These are phyloP conservation scores for Eurytoma adleriae DNA, from an alignment of 2,888 invertebrate species.

Conservation along the genomic window DNA sequence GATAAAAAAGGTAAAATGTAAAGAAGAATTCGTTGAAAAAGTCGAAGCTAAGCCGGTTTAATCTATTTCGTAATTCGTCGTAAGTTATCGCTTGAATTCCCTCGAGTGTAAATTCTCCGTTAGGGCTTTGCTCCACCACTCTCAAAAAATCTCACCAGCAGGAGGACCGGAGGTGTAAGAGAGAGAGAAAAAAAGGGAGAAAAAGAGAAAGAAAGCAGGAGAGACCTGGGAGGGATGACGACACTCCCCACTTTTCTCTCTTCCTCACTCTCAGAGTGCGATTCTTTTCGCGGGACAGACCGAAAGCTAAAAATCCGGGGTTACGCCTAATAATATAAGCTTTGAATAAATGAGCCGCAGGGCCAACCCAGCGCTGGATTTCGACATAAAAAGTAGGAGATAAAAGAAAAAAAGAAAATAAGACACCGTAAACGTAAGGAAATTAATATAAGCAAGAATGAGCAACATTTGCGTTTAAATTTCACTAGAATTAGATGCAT, in stretches of 20 bases:
- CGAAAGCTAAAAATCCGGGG: slow-evolving; percentile 65
- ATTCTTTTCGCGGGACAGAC: slow-evolving; percentile 67
- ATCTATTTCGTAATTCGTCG: slow-evolving; percentile 62
- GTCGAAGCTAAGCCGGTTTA: slow-evolving; percentile 51
- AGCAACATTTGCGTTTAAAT: too few relatives aligned
- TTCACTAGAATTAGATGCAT: too few relatives aligned
- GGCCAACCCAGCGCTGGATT: slow-evolving; percentile 48
- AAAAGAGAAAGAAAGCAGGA: slow-evolving; percentile 48
- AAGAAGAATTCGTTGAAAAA: neutral
- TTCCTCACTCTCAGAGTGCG: slow-evolving; percentile 57
- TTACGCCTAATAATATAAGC: slow-evolving; percentile 69
- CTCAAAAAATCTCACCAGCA: slow-evolving; percentile 57
- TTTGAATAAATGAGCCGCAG: slow-evolving; percentile 66
- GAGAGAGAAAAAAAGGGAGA: slow-evolving; percentile 30
- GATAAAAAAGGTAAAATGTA: too few relatives aligned
- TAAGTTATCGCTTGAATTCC: slow-evolving; percentile 59
- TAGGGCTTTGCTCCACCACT: slow-evolving; percentile 45
- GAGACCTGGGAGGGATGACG: slow-evolving; percentile 25
- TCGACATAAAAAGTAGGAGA: neutral
- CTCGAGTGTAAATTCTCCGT: slow-evolving; percentile 61
- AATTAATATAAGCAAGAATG: too few relatives aligned
- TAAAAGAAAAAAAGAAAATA: neutral
- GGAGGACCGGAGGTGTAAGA: slow-evolving; percentile 52
- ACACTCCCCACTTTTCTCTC: slow-evolving; percentile 26
- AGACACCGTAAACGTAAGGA: neutral